A percentile compares a stretch with the other conserved stretches of the same genome.
Evolutionary conservation across 2,797 vertebrate species (phyloP).

Genomic region (Menidia menidia): DNA sequence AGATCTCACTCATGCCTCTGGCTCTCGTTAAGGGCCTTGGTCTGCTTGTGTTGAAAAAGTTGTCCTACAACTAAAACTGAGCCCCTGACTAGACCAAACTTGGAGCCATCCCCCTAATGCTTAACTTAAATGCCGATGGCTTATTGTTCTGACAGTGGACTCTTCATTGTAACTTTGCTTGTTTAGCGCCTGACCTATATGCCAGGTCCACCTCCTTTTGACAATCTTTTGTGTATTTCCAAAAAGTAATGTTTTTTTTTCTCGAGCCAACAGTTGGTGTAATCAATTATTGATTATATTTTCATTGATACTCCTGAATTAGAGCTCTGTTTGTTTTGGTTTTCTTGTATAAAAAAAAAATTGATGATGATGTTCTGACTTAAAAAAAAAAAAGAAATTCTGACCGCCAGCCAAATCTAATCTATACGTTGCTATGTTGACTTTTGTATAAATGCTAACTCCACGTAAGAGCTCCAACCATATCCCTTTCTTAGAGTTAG

Average conservation of each 20-base stretch:
- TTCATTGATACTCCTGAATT: not conserved
- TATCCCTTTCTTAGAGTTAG: conserved; percentile 22
- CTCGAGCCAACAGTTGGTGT: no score
- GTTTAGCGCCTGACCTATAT: not conserved
- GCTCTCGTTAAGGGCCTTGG: conserved; percentile 60
- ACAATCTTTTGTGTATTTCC: not conserved
- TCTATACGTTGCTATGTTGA: not conserved
- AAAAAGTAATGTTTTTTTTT: not conserved
- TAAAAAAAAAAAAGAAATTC: not conserved
- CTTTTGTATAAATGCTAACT: conserved; percentile 14
- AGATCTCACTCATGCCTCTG: conserved; percentile 67
- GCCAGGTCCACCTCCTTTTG: not conserved
- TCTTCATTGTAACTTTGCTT: not conserved
- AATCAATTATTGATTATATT: no score
- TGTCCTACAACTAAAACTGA: conserved; percentile 66
- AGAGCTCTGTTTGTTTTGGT: no score
- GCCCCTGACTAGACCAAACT: conserved; percentile 62
- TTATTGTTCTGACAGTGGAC: not conserved
- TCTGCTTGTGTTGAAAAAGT: conserved; percentile 69
- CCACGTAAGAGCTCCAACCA: conserved; percentile 1
- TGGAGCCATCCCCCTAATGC: conserved; percentile 26
- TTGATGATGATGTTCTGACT: not conserved
- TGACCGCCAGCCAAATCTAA: not conserved
- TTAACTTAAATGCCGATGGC: not conserved
- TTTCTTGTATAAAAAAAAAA: not conserved